Evolutionary conservation across 1,140 invertebrate species (phyloP).

Genomic region (Chrysoperla carnea): DNA sequence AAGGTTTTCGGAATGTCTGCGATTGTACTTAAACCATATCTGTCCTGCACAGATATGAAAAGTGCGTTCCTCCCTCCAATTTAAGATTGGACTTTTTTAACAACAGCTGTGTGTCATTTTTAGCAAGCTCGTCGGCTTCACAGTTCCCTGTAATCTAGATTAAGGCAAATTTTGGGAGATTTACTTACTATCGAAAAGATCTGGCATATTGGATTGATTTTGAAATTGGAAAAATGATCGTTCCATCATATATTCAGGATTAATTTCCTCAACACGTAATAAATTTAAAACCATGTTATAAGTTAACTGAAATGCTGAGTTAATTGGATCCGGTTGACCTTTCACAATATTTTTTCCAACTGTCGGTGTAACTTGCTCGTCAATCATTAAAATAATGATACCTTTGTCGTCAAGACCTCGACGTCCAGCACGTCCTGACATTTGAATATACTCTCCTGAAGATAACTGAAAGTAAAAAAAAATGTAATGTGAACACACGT

Average conservation of each 20-base stretch:
- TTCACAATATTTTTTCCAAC: slow-evolving; percentile 68
- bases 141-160: too few species aligned
- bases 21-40: too few species aligned
- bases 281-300: slow-evolving; percentile 99
- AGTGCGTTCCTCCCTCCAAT: too few species aligned
- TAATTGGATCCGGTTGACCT: slow-evolving; percentile 88
- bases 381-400: slow-evolving; percentile 97
- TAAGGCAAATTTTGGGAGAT: too few species aligned
- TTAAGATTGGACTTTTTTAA: too few species aligned
- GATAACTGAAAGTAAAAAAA: slow-evolving; percentile 42
- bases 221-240: slow-evolving; percentile 98
- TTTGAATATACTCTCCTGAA: slow-evolving; percentile 99
- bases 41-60: too few species aligned
- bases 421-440: slow-evolving; percentile 95
- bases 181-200: slow-evolving; percentile 65
- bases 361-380: slow-evolving; percentile 84
- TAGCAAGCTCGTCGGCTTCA: too few species aligned
- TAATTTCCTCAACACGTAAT: slow-evolving; percentile 93
- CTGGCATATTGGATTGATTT: slow-evolving; percentile 89
- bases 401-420: slow-evolving; percentile 95
- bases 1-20: too few species aligned
- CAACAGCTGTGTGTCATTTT: too few species aligned
- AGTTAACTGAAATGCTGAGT: slow-evolving; percentile 97
- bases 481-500: too few species aligned
- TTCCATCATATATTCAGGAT: slow-evolving; percentile 98